Conservation (phyloP, 1,140 invertebrate species). For the Penaeus chinensis region DNA sequence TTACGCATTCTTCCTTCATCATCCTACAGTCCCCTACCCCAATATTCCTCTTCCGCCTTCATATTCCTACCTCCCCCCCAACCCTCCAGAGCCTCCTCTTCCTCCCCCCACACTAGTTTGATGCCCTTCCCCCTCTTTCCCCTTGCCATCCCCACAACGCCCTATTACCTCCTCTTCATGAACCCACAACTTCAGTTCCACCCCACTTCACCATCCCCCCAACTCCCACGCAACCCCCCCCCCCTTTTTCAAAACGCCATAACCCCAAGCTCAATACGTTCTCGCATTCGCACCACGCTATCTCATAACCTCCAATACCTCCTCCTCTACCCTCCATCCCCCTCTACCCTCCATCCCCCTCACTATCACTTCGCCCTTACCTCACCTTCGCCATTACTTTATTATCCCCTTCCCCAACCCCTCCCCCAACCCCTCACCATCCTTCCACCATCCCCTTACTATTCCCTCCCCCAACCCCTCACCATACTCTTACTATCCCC, state of each 20-base stretch:
- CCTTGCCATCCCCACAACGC: slow-evolving; percentile 16
- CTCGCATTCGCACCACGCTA: not conserved
- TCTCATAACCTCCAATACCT: not conserved
- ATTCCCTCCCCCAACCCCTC: no score
- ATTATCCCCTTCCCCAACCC: not conserved
- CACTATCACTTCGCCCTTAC: not conserved
- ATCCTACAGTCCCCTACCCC: no score
- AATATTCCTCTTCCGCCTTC: no score
- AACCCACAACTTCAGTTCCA: not conserved
- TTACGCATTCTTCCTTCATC: no score
- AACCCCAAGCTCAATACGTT: no score
- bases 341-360: not conserved
- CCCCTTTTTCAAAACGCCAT: no score
- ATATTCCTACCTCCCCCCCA: no score
- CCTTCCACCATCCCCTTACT: not conserved
- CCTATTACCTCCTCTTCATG: not conserved
- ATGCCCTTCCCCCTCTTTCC: no score
- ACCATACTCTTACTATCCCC: not conserved
- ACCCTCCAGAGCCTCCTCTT: no score
- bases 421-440: not conserved
- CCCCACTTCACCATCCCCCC: no score
- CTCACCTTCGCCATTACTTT: not conserved
- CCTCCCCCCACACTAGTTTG: no score
- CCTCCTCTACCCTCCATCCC: not conserved
- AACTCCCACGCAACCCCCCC: no score